phyloP scores from a whole-genome alignment of 2,113 vertebrate genomes.

The Balaenoptera acutorostrata region DNA sequence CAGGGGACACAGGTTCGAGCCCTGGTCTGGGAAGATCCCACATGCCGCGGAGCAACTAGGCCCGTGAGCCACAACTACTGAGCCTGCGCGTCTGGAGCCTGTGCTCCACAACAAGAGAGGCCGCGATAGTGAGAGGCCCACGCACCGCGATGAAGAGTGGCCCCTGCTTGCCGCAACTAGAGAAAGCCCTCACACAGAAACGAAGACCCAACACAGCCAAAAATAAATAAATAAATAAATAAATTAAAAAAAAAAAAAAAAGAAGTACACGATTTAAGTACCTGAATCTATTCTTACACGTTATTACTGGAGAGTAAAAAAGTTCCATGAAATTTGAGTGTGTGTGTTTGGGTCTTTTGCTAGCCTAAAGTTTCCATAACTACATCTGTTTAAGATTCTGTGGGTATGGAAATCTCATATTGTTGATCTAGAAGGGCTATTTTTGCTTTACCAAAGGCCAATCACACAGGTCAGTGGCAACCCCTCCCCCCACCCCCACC shows the following conservation, averaged over 20 bases:
- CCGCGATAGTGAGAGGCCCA: too few relatives aligned
- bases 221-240: too few relatives aligned
- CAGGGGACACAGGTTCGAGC: too few relatives aligned
- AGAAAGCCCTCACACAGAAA: too few relatives aligned
- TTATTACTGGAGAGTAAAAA: background rate
- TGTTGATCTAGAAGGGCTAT: conserved; percentile 62
- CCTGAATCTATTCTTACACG: background rate
- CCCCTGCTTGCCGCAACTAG: too few relatives aligned
- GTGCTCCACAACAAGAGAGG: too few relatives aligned
- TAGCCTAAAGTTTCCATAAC: conserved; percentile 59
- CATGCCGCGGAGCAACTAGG: too few relatives aligned
- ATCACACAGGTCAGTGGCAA: conserved; percentile 73
- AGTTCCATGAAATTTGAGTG: conserved; percentile 1
- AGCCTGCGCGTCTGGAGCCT: too few relatives aligned
- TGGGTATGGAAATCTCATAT: background rate
- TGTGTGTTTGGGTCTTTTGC: background rate
- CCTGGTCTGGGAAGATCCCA: too few relatives aligned
- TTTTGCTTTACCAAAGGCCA: conserved; percentile 79
- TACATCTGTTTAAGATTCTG: conserved; percentile 70
- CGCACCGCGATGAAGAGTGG: too few relatives aligned
- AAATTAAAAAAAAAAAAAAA: background rate
- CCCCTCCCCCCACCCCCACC: conserved; percentile 59
- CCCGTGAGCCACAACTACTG: too few relatives aligned
- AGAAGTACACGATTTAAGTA: background rate
- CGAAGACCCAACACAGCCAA: too few relatives aligned